These are phyloP conservation scores for Shinisaurus crocodilurus DNA, from an alignment of 2,113 vertebrate genomes.

Conservation along the genomic window DNA sequence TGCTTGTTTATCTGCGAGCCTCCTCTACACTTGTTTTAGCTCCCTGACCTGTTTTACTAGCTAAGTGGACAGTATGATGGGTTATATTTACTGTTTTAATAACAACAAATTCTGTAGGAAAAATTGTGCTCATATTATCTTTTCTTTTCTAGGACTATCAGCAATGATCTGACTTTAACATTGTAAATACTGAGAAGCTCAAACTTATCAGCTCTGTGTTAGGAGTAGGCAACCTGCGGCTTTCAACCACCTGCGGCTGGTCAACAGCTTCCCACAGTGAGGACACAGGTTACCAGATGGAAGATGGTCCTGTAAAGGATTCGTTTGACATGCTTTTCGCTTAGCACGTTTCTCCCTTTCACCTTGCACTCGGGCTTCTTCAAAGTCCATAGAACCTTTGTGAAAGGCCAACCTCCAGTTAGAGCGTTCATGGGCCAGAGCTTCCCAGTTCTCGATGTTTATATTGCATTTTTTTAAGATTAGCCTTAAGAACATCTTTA, in stretches of 20 bases:
- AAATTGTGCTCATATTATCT: neutral
- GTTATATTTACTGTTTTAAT: neutral
- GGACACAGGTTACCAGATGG: too few species aligned
- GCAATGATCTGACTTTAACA: neutral
- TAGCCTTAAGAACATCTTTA: too few species aligned
- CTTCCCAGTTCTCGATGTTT: too few species aligned
- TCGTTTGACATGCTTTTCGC: too few species aligned
- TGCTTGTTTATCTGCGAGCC: neutral
- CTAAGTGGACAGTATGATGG: neutral
- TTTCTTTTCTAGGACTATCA: constrained; percentile 1
- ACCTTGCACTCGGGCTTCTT: too few species aligned
- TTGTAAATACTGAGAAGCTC: neutral
- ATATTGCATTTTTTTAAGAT: too few species aligned
- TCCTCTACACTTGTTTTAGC: neutral
- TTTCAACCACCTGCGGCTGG: neutral
- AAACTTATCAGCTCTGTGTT: neutral
- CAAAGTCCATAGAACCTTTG: too few species aligned
- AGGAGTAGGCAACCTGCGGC: neutral
- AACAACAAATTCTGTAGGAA: neutral
- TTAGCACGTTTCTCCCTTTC: too few species aligned
- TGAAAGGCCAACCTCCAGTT: too few species aligned
- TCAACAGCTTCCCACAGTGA: too few species aligned
- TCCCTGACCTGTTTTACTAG: neutral
- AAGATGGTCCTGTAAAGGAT: too few species aligned
- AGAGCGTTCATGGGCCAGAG: too few species aligned